Percentiles rank a stretch among this genome's conserved stretches.
These are phyloP conservation scores for Odocoileus virginianus DNA, from an alignment of 2,113 vertebrate species.

Conservation along the genomic window DNA sequence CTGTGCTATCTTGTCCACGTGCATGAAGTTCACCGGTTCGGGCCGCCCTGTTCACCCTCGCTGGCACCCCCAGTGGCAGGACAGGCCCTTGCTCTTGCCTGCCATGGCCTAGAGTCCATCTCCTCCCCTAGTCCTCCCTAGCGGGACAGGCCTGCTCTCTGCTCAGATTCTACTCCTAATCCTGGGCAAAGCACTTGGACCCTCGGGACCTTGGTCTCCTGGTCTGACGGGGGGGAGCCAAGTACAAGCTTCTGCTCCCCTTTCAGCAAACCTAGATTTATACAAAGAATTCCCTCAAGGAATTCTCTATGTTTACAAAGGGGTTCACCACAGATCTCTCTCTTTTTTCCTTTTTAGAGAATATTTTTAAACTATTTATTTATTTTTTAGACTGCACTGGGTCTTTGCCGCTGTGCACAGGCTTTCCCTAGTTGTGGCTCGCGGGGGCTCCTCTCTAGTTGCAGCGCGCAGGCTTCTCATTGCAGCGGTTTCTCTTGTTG, in stretches of 20 bases:
- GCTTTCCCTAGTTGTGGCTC: neutral
- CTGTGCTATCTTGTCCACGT: neutral
- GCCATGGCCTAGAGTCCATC: rapidly evolving
- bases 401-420: neutral
- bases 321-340: neutral
- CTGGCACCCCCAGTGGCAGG: rapidly evolving
- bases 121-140: neutral
- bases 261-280: neutral
- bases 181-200: neutral
- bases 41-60: neutral
- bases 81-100: neutral
- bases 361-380: neutral
- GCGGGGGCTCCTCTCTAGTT: neutral
- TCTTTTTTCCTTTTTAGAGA: neutral
- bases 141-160: too few relatives aligned
- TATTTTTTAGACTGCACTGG: neutral
- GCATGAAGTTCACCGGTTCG: neutral
- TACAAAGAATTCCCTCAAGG: neutral
- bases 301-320: neutral
- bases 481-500: neutral
- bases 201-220: neutral
- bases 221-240: neutral
- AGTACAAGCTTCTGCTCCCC: neutral
- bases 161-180: neutral
- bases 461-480: neutral